Percentiles rank a stretch among this genome's conserved stretches.
These are phyloP conservation scores for Eulacestoma nigropectus DNA, from an alignment of 2,113 vertebrate genomes.

Conservation along the genomic window DNA sequence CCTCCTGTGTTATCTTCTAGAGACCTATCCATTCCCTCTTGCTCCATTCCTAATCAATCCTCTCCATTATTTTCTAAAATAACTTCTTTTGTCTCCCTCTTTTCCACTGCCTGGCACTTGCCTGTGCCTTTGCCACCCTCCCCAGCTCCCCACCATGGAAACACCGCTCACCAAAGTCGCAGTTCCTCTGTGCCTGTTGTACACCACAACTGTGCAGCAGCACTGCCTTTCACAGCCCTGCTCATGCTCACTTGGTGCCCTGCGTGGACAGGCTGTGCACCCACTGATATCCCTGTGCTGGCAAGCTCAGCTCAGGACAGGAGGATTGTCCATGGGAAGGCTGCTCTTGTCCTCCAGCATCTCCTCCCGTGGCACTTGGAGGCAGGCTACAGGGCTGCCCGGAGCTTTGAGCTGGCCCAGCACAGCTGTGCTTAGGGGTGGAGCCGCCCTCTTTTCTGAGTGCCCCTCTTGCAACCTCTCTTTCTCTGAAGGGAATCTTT, in stretches of 20 bases:
- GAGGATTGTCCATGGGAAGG: not conserved
- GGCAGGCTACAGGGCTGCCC: not conserved
- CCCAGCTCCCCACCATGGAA: not conserved
- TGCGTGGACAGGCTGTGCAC: accelerated
- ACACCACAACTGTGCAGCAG: accelerated
- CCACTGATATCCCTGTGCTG: not conserved
- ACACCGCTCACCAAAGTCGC: accelerated
- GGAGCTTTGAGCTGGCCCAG: not conserved
- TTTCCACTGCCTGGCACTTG: not conserved
- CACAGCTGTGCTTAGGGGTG: not conserved
- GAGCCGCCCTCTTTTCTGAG: not conserved
- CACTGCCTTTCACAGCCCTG: not conserved
- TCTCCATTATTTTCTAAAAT: not conserved
- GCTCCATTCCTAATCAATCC: not conserved
- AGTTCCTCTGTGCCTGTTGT: not conserved
- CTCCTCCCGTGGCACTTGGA: not conserved
- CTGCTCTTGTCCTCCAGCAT: not conserved
- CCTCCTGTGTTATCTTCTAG: not conserved
- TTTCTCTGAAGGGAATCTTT: not conserved
- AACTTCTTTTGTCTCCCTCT: not conserved
- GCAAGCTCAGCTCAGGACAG: not conserved
- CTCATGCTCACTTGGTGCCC: accelerated
- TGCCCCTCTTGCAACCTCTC: not conserved
- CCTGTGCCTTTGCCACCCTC: accelerated
- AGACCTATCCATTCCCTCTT: not conserved